Evolutionary conservation across 1,140 invertebrate genomes (phyloP), one percentile per base, ranked within the genome.

Genomic region (Drosophila serrata): DNA sequence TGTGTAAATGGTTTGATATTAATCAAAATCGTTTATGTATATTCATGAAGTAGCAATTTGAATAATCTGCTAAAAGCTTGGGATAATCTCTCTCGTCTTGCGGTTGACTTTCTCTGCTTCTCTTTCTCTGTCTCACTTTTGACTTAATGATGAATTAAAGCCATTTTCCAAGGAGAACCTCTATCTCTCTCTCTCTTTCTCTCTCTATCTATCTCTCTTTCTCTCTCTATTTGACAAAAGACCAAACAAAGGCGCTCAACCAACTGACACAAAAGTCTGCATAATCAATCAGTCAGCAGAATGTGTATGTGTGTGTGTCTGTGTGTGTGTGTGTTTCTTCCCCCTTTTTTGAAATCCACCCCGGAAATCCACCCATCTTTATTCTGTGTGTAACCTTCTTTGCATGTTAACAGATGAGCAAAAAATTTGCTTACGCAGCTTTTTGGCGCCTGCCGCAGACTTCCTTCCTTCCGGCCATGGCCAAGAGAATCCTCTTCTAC

Each of bases 231-330:
- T 62, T 64, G 75, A 79, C 39, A 63, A 78, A 72, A 72, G 58
- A 62, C 76, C 76, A 85, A 90, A 90, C 76, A 79, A 79, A 80
- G 64, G 69, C 61, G 76, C 75, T 77, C 64, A 77, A 61, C 73
- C 74, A 85, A 85, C 78, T 81, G 86, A 90, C 86, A 90, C 85
- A 85, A 85, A 85, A 90, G 81, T 90, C 85, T 81, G 85, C 85
- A 90, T 90, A 90, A 90, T 90, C 85, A 90, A 90, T 90, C 86
- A 90, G 85, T 70, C 61, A 73, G 57, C 24, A 29, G n/a, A n/a
- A n/a, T n/a, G 35, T 57, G 61, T 64, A 15, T 33, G 56, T 33
- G 31, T n/a, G 19, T 27, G 17, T 33, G 56, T 33, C 19, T n/a
- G 35, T 57, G 61, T 64, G 17, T 33, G 56, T 33, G 31, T n/a